phyloP scores from a whole-genome alignment of 2,797 vertebrate species.

The Pseudochromis fuscus region DNA sequence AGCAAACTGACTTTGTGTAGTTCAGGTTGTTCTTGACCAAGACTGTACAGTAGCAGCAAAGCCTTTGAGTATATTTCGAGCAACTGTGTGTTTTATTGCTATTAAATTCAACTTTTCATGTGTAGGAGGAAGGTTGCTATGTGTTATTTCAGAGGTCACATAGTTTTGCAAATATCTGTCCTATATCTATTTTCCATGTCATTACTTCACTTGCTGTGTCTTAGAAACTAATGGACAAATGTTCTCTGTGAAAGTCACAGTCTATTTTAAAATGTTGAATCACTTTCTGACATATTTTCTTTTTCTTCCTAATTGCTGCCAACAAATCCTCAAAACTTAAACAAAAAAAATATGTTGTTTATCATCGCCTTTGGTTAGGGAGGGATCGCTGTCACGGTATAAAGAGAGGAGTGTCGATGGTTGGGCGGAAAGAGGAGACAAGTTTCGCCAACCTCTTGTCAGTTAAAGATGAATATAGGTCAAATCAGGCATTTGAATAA shows the following conservation, averaged over 20 bases:
- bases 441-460: not conserved
- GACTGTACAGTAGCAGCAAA: too few relatives aligned
- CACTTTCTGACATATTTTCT: not conserved
- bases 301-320: conserved; percentile 5
- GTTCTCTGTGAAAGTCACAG: not conserved
- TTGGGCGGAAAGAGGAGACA: not conserved
- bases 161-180: not conserved
- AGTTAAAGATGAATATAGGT: not conserved
- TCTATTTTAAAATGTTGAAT: not conserved
- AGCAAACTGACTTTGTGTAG: conserved; percentile 1
- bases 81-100: too few relatives aligned
- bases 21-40: too few relatives aligned
- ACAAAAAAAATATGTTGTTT: not conserved
- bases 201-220: not conserved
- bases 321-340: conserved; percentile 18
- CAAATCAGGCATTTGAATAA: too few relatives aligned
- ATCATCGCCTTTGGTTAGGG: not conserved
- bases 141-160: not conserved
- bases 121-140: not conserved
- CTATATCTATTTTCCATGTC: not conserved
- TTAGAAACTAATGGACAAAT: not conserved
- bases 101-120: not conserved
- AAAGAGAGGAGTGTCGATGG: not conserved
- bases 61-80: too few relatives aligned
- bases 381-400: conserved; percentile 7